phyloP scores from a whole-genome alignment of 92 coral and sea anemone species.

The Epizoanthus rinbou region DNA sequence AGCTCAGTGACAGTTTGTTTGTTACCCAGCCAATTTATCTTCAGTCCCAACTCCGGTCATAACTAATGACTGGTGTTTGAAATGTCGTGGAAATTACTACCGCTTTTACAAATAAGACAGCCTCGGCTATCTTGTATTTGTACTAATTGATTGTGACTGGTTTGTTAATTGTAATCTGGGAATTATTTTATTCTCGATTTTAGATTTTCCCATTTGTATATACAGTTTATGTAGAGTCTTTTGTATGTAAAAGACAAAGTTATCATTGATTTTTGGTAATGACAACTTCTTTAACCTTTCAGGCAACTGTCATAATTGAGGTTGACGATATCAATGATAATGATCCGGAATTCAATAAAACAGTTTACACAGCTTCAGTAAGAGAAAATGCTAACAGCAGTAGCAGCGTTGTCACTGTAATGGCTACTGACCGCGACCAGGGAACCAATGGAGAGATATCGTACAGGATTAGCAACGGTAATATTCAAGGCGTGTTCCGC shows the following conservation, averaged over 20 bases:
- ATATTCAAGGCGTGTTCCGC: slow-evolving; percentile 54
- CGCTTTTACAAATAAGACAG: no score
- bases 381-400: slow-evolving; percentile 62
- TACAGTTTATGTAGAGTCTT: no score
- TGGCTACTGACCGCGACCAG: slow-evolving; percentile 77
- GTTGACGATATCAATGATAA: slow-evolving; percentile 89
- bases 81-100: no score
- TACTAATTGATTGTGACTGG: no score
- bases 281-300: background rate
- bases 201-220: no score
- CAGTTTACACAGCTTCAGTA: slow-evolving; percentile 63
- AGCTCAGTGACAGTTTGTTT: no score
- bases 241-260: background rate
- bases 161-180: no score
- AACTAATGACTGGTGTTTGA: no score
- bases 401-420: slow-evolving; percentile 63
- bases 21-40: no score
- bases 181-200: no score
- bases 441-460: slow-evolving; percentile 77
- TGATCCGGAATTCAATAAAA: slow-evolving; percentile 80
- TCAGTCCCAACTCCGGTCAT: no score
- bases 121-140: no score
- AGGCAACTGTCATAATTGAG: slow-evolving; percentile 56
- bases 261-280: background rate
- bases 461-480: slow-evolving; percentile 79